Base-by-base conservation (phyloP, 1,140 invertebrate species). In the Nylanderia fulva region DNA sequence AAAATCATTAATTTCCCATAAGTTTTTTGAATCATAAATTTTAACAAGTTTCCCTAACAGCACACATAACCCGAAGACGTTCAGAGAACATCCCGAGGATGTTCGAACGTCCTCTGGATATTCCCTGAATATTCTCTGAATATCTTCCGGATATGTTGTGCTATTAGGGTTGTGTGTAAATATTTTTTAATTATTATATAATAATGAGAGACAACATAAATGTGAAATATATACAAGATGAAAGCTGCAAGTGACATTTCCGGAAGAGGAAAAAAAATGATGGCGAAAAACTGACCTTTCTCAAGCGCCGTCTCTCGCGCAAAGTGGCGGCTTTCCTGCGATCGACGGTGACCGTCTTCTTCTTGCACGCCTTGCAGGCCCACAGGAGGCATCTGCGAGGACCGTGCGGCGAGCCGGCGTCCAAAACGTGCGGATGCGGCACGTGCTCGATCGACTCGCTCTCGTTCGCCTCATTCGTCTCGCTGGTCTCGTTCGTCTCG, bases 361-460 rank as follows among this genome's bases (percentile, higher is more conserved):
- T 97, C 93, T 99, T 99, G 95, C 98, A 99, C 0, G 98, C 98
- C 93, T 99, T 99, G 94, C 98, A 99, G 6, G 98, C 98, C 98
- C 98, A 99, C 1, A 98, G 96, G 1, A 99, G 95, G 92, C 98
- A 99, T 72, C 97, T 96, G 64, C 98, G 95, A 45, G 96, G 96
- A 11, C 96, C 93, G 82, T 93, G 91, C n/a, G 90, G 85, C 52
- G 90, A 89, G 36, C 86, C 74, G 0, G 91, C 87, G 15, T 91
- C 93, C 68, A 93, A 88, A 74, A 92, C 91, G 72, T 94, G 92
- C 42, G 94, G 93, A 88, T 94, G 94, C 1, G 94, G 94, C 86
- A 94, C 94, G 82, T 94, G 93, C 83, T 93, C 93, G 52, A 91
- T 85, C 64, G 89, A 90, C 36, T 93, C 92, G 85, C 89, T 92